Conservation (phyloP, 2,797 vertebrate genomes). For the Sphenopsis melanotis region DNA sequence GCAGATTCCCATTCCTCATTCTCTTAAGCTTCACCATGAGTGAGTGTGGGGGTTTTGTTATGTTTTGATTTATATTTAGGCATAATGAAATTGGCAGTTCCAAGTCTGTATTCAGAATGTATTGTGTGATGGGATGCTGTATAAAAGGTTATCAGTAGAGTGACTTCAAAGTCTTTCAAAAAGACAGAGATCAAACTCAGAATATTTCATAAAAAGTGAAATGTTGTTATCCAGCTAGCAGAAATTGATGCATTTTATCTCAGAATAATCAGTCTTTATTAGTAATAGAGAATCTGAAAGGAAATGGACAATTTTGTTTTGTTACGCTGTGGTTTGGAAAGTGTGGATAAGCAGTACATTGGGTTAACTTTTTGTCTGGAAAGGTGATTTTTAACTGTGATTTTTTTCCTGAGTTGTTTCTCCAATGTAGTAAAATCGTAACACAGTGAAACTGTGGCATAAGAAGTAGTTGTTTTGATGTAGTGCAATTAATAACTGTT, state of each 20-base stretch:
- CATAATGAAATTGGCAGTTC: neutral
- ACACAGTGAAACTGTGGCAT: neutral
- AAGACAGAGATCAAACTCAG: neutral
- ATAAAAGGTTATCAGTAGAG: neutral
- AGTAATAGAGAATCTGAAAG: neutral
- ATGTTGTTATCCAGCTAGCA: neutral
- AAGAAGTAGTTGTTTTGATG: neutral
- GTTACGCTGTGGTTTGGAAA: neutral
- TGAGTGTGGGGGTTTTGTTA: slow-evolving; percentile 65
- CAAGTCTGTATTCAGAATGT: neutral
- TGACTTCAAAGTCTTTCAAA: neutral
- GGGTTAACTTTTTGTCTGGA: neutral
- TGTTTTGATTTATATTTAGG: neutral
- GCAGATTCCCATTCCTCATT: slow-evolving; percentile 98
- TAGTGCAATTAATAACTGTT: neutral
- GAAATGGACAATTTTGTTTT: neutral
- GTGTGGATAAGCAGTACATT: neutral
- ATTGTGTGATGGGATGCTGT: neutral
- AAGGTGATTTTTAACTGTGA: neutral
- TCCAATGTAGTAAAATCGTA: rapidly evolving
- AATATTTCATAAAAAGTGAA: neutral
- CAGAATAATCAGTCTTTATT: neutral
- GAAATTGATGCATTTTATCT: neutral
- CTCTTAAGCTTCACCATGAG: slow-evolving; percentile 96
- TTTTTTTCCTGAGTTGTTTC: neutral